Percentiles rank a stretch among this genome's conserved stretches.
Evolutionary conservation across 2,888 invertebrate genomes (phyloP).

Genomic region (Parascotia fuliginaria): DNA sequence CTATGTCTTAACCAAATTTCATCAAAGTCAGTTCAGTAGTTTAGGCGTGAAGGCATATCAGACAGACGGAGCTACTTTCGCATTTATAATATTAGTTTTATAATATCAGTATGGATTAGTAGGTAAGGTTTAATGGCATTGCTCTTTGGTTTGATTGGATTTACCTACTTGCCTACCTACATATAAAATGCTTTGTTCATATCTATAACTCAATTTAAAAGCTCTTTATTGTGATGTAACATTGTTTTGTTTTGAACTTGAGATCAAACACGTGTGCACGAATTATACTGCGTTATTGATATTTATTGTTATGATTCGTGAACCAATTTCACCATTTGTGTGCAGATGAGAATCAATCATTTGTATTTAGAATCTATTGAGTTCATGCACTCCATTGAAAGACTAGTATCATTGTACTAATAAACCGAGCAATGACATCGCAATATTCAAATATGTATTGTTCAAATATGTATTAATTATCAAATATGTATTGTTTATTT

Average conservation of each 20-base stretch:
- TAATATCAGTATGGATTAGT: too few relatives aligned
- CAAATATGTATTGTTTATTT: neutral
- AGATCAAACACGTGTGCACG: slow-evolving; percentile 17
- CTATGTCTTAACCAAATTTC: too few relatives aligned
- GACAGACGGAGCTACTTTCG: too few relatives aligned
- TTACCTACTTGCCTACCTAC: too few relatives aligned
- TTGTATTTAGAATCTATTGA: slow-evolving; percentile 39
- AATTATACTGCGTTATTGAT: slow-evolving; percentile 18
- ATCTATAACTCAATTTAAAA: neutral
- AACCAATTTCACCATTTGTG: slow-evolving; percentile 41
- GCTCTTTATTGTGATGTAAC: neutral
- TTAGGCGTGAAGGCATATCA: too few relatives aligned
- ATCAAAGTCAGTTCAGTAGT: too few relatives aligned
- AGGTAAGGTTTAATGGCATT: too few relatives aligned
- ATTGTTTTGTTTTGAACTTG: slow-evolving; percentile 7
- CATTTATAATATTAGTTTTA: too few relatives aligned
- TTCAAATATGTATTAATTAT: too few relatives aligned
- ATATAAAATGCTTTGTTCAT: too few relatives aligned
- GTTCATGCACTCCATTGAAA: slow-evolving; percentile 35
- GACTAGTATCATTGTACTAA: slow-evolving; percentile 28
- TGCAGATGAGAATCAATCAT: slow-evolving; percentile 42
- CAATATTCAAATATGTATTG: slow-evolving; percentile 5
- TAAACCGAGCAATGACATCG: slow-evolving; percentile 39
- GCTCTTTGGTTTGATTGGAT: too few relatives aligned
- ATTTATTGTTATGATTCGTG: slow-evolving; percentile 35